Conservation (phyloP, 2,797 vertebrate genomes). For the Falco rusticolus region DNA sequence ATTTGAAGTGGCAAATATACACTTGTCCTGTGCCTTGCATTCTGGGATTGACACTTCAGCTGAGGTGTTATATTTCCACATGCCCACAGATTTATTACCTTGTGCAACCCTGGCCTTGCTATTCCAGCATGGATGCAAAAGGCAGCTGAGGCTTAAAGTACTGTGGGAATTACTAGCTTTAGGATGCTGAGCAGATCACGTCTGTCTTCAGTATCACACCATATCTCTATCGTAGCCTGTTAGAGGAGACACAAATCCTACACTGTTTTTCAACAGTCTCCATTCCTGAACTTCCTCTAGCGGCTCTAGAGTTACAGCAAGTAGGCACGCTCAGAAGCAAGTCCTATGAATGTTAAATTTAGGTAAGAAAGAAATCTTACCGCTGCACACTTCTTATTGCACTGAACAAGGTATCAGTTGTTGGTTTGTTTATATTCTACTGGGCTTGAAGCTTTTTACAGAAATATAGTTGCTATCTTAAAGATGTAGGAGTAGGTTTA, state of each 20-base stretch:
- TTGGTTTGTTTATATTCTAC: background rate
- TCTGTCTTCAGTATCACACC: background rate
- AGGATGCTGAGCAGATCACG: background rate
- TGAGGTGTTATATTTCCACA: background rate
- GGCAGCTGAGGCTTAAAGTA: background rate
- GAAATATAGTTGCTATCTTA: background rate
- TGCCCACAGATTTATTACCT: background rate
- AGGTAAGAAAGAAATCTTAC: background rate
- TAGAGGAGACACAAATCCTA: background rate
- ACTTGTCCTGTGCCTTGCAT: background rate
- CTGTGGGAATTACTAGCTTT: background rate
- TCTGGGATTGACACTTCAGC: background rate
- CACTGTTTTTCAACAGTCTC: background rate
- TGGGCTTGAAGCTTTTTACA: background rate
- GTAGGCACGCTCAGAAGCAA: background rate
- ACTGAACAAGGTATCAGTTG: background rate
- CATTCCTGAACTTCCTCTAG: background rate
- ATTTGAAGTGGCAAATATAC: background rate
- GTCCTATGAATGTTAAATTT: background rate
- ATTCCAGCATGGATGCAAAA: background rate
- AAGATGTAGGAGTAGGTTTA: background rate
- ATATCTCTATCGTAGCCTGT: background rate
- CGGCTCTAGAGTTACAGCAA: background rate
- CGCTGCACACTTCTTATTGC: background rate
- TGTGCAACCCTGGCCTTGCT: background rate